Conservation (phyloP, 2,113 vertebrate genomes). For the Apaloderma vittatum region DNA sequence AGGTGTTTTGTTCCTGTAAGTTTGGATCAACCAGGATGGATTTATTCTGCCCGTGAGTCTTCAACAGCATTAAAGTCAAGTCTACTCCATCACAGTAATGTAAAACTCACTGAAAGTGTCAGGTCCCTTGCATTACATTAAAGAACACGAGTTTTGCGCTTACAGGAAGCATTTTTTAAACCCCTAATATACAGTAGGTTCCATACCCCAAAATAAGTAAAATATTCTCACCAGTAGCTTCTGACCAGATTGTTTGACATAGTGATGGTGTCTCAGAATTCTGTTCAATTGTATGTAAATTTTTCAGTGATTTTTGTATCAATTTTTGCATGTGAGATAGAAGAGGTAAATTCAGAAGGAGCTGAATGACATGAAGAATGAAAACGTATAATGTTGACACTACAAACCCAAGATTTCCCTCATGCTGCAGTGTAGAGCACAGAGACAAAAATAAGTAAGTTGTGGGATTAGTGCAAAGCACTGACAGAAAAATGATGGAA, state of each 20-base stretch:
- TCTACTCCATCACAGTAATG: not conserved
- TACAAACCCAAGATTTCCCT: not conserved
- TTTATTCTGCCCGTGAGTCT: not conserved
- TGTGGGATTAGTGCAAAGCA: not conserved
- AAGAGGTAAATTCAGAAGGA: not conserved
- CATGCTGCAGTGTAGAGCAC: not conserved
- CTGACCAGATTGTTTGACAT: not conserved
- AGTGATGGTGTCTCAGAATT: not conserved
- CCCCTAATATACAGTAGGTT: not conserved
- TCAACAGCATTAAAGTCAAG: not conserved
- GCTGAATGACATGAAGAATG: not conserved
- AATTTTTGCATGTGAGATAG: not conserved
- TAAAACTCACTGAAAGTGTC: not conserved
- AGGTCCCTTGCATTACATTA: not conserved
- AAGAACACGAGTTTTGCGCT: not conserved
- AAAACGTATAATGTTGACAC: not conserved
- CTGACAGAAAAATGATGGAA: not conserved
- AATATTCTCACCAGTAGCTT: not conserved
- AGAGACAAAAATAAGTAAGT: not conserved
- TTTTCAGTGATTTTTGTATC: not conserved
- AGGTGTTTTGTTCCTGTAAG: not conserved
- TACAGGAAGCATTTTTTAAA: not conserved
- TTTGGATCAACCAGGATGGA: not conserved
- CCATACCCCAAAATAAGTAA: not conserved
- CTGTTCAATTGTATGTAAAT: not conserved